Percentiles rank a stretch among this genome's conserved stretches.
phyloP scores from a whole-genome alignment of 1,140 invertebrate genomes.

The Reticulitermes speratus region DNA sequence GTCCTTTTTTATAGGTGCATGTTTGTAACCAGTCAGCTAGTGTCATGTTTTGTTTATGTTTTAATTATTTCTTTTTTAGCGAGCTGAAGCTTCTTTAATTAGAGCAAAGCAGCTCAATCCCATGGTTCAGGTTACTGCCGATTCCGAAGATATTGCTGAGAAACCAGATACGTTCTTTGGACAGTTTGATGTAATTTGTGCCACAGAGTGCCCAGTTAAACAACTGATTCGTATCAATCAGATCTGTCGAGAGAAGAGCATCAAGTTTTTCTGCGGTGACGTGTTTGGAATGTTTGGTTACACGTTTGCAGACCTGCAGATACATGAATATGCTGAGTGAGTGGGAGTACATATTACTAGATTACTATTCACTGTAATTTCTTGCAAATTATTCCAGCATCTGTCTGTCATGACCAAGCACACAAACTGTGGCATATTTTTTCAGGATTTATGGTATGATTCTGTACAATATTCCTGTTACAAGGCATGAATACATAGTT shows the following conservation, averaged over 20 bases:
- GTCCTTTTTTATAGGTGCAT: neutral
- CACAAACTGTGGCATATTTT: neutral
- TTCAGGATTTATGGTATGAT: too few species aligned
- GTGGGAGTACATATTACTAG: slow-evolving; percentile 42
- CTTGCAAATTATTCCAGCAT: slow-evolving; percentile 33
- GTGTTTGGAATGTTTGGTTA: slow-evolving; percentile 94
- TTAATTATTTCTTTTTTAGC: slow-evolving; percentile 53
- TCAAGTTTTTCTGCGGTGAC: slow-evolving; percentile 87
- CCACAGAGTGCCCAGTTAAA: slow-evolving; percentile 68
- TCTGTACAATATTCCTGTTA: too few species aligned
- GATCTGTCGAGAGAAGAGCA: slow-evolving; percentile 72
- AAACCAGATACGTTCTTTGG: slow-evolving; percentile 72
- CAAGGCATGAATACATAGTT: neutral
- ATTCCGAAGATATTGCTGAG: slow-evolving; percentile 60
- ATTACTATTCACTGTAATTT: neutral
- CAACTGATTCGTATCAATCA: slow-evolving; percentile 75
- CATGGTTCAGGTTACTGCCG: slow-evolving; percentile 81
- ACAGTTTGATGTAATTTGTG: slow-evolving; percentile 83
- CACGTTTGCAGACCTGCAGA: slow-evolving; percentile 84
- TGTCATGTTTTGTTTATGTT: neutral
- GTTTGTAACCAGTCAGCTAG: neutral
- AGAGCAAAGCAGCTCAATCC: slow-evolving; percentile 85
- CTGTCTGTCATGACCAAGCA: neutral
- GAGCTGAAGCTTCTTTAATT: slow-evolving; percentile 76
- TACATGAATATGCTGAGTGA: slow-evolving; percentile 85